A percentile compares a stretch with the other conserved stretches of the same genome.
Conservation (phyloP, 1,140 invertebrate genomes). For the Neoseiulus cucumeris region DNA sequence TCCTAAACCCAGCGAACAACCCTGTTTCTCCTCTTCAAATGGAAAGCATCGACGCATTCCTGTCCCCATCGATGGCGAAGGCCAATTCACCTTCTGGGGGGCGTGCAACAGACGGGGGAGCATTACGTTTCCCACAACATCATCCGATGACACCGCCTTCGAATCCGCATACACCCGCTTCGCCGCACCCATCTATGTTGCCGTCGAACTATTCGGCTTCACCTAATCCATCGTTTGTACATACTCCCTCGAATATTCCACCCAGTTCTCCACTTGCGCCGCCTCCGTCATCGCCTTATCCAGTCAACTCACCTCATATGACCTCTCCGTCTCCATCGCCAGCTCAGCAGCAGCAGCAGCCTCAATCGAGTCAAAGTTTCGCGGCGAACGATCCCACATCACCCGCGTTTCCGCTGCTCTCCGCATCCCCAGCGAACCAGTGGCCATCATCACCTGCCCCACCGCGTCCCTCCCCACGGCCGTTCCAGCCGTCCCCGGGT, state of each 20-base stretch:
- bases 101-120: constrained; percentile 35
- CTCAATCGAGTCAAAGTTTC: constrained; percentile 49
- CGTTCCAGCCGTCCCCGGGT: constrained; percentile 27
- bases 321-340: constrained; percentile 50
- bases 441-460: constrained; percentile 46
- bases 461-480: constrained; percentile 24
- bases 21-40: constrained; percentile 12
- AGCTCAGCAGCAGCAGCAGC: constrained; percentile 36
- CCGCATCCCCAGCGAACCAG: constrained; percentile 44
- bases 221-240: constrained; percentile 38
- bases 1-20: not conserved
- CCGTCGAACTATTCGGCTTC: constrained; percentile 19
- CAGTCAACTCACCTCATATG: constrained; percentile 28
- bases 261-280: constrained; percentile 44
- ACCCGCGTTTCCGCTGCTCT: constrained; percentile 33
- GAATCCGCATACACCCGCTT: constrained; percentile 69
- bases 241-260: constrained; percentile 2
- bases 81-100: constrained; percentile 34
- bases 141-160: constrained; percentile 50
- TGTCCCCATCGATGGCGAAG: constrained; percentile 20
- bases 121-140: constrained; percentile 42
- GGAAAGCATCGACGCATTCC: constrained; percentile 16
- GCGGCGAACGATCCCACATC: constrained; percentile 48
- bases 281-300: constrained; percentile 42
- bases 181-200: constrained; percentile 42